These are phyloP conservation scores for Scolopax bukidnonensis DNA, from an alignment of 2,797 vertebrate genomes.

Conservation along the genomic window DNA sequence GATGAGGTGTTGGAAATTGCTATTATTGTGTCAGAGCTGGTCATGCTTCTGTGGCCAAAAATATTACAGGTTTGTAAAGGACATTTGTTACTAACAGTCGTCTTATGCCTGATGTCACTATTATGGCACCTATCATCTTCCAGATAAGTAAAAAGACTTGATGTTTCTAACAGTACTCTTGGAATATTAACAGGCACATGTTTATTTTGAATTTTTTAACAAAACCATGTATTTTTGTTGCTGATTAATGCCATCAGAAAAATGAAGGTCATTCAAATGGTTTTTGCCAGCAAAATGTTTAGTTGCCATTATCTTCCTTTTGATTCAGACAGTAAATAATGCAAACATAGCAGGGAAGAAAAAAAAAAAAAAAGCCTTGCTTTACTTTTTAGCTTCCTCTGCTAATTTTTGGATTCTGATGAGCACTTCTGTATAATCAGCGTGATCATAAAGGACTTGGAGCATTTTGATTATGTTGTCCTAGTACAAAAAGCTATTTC, in stretches of 20 bases:
- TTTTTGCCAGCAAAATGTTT: neutral
- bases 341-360: neutral
- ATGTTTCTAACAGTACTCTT: neutral
- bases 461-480: neutral
- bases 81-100: neutral
- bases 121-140: neutral
- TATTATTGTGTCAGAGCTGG: neutral
- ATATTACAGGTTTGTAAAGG: neutral
- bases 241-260: neutral
- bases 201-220: neutral
- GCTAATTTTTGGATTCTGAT: neutral
- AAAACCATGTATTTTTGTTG: neutral
- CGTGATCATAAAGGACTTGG: neutral
- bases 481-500: neutral
- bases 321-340: neutral
- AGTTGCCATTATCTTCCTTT: neutral
- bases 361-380: neutral
- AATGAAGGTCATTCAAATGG: neutral
- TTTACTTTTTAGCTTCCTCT: neutral
- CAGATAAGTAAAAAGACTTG: neutral
- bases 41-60: neutral
- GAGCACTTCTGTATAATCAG: neutral
- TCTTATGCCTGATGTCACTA: neutral
- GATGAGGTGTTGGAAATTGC: neutral
- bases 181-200: neutral